Conservation (phyloP, 2,113 vertebrate species). For the Uria aalge region DNA sequence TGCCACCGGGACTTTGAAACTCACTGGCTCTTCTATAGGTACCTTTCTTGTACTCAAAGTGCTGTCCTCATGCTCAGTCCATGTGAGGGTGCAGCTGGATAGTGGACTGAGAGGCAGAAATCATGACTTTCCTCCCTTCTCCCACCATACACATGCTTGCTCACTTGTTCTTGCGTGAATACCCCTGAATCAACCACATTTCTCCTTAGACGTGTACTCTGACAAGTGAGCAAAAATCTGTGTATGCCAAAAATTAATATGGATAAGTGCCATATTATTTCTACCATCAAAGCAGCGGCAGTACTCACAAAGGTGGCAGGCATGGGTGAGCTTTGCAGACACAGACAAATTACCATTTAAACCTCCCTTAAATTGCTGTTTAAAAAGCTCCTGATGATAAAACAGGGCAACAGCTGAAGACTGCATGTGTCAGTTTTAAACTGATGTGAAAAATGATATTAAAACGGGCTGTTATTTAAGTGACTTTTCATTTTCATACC, state of each 20-base stretch:
- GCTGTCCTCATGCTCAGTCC: background rate
- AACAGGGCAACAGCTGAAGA: background rate
- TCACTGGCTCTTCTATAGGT: background rate
- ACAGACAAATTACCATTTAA: background rate
- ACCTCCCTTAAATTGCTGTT: background rate
- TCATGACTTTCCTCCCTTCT: background rate
- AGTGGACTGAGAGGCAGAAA: background rate
- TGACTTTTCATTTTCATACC: background rate
- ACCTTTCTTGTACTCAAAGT: background rate
- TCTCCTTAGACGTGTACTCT: background rate
- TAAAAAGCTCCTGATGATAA: background rate
- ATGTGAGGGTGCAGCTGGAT: background rate
- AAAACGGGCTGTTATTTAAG: background rate
- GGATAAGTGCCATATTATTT: background rate
- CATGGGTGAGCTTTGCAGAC: background rate
- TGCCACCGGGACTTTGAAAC: background rate
- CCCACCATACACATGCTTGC: fast-evolving
- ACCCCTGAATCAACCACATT: background rate
- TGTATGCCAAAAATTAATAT: background rate
- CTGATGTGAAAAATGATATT: background rate
- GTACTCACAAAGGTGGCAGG: background rate
- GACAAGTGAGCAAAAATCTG: background rate
- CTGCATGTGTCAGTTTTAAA: background rate
- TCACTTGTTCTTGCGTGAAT: background rate
- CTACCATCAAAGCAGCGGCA: background rate